These are phyloP conservation scores for Cataglyphis livida DNA, from an alignment of 2,888 invertebrate genomes.

Conservation along the genomic window DNA sequence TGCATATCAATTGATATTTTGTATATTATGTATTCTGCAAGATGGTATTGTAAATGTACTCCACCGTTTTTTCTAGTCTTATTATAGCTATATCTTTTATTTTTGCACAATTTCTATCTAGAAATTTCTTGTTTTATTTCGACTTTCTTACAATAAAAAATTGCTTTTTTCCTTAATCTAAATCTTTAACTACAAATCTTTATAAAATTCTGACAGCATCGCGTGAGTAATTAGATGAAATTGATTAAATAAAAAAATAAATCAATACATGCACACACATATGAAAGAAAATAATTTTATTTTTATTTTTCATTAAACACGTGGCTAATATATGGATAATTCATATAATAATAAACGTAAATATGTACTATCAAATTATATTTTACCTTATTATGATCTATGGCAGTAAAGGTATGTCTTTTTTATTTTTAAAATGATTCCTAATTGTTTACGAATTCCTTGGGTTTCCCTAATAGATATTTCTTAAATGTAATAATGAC, in stretches of 20 bases:
- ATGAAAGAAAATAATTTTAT: not conserved
- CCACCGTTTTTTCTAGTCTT: not conserved
- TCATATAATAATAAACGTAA: not conserved
- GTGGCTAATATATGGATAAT: not conserved
- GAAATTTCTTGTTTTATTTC: not conserved
- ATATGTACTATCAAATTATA: not conserved
- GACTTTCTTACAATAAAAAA: not conserved
- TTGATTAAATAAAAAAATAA: not conserved
- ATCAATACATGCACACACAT: not conserved
- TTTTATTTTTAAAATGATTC: not conserved
- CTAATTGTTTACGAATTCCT: not conserved
- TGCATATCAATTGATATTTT: not conserved
- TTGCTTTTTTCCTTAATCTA: not conserved
- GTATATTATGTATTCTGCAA: not conserved
- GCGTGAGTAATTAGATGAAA: not conserved
- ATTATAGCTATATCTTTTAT: slow-evolving; percentile 7
- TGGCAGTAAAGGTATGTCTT: not conserved
- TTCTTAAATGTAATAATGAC: not conserved
- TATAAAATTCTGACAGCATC: not conserved
- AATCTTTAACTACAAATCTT: not conserved
- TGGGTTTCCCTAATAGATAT: not conserved
- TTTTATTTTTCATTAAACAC: not conserved
- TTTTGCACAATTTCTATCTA: not conserved
- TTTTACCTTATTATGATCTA: not conserved
- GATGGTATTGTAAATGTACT: not conserved